Evolutionary conservation across 1,140 invertebrate species (phyloP).

Genomic region (Diploscapter pachys): DNA sequence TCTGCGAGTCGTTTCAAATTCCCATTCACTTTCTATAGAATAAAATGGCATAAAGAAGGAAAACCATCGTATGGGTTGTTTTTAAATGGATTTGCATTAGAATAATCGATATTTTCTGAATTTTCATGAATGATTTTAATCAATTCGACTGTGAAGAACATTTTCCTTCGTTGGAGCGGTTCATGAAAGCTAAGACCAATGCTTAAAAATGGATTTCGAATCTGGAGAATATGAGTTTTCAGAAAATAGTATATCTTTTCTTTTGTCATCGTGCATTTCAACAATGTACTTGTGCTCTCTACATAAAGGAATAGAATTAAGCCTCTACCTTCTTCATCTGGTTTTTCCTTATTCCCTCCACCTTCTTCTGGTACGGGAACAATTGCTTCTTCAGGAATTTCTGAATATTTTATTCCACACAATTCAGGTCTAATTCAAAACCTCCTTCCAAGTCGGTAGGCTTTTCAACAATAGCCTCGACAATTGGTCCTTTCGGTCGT

Average conservation of each 20-base stretch:
- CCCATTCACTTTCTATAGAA: conserved; percentile 9
- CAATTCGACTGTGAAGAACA: background rate
- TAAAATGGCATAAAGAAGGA: background rate
- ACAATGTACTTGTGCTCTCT: no score
- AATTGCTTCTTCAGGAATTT: conserved; percentile 14
- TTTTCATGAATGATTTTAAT: background rate
- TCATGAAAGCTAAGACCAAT: background rate
- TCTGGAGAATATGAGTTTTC: background rate
- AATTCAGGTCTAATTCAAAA: no score
- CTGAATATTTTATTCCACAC: background rate
- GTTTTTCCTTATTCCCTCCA: conserved; percentile 8
- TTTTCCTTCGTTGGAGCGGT: conserved; percentile 2
- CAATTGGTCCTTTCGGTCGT: conserved; percentile 13
- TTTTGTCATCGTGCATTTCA: background rate
- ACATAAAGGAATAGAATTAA: background rate
- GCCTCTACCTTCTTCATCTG: conserved; percentile 3
- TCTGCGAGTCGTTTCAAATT: conserved; percentile 14
- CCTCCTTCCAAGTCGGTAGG: no score
- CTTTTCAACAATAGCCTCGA: conserved; percentile 11
- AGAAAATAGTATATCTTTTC: conserved; percentile 5
- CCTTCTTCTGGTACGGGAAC: conserved; percentile 2
- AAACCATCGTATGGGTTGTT: background rate
- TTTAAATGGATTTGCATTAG: background rate
- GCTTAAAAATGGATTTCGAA: background rate
- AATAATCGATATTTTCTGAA: background rate